Conservation (phyloP, 2,113 vertebrate species). For the Ivindomyrus marchei region DNA sequence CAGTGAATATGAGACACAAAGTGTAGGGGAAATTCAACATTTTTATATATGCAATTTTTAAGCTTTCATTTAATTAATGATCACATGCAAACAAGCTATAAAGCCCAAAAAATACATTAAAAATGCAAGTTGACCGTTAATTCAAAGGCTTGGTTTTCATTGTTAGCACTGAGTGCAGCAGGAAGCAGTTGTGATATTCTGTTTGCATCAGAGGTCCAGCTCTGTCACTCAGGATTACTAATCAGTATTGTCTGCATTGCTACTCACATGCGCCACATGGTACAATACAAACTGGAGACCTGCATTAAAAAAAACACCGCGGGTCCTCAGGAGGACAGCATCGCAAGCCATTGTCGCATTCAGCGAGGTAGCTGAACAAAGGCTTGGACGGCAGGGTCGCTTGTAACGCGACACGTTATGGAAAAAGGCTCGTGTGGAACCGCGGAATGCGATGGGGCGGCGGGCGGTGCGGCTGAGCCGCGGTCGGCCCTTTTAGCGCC, state of each 20-base stretch:
- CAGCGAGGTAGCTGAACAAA: slow-evolving; percentile 1
- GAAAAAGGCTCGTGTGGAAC: neutral
- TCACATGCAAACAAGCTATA: neutral
- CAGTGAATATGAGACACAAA: neutral
- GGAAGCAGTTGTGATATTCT: neutral
- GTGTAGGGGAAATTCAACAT: neutral
- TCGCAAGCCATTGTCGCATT: neutral
- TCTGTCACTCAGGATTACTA: neutral
- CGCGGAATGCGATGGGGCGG: neutral
- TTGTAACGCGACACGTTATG: neutral
- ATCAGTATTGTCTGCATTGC: neutral
- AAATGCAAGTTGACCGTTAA: neutral
- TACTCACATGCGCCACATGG: neutral
- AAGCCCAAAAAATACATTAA: neutral
- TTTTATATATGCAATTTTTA: neutral
- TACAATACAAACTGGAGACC: neutral
- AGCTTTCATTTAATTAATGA: neutral
- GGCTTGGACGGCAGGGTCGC: neutral
- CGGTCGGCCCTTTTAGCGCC: neutral
- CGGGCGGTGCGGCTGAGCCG: neutral
- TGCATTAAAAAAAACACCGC: neutral
- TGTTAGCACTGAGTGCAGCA: neutral
- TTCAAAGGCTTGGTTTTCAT: neutral
- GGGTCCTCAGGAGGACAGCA: neutral
- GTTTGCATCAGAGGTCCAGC: neutral